phyloP scores from a whole-genome alignment of 2,797 vertebrate genomes.

The Dallia pectoralis region DNA sequence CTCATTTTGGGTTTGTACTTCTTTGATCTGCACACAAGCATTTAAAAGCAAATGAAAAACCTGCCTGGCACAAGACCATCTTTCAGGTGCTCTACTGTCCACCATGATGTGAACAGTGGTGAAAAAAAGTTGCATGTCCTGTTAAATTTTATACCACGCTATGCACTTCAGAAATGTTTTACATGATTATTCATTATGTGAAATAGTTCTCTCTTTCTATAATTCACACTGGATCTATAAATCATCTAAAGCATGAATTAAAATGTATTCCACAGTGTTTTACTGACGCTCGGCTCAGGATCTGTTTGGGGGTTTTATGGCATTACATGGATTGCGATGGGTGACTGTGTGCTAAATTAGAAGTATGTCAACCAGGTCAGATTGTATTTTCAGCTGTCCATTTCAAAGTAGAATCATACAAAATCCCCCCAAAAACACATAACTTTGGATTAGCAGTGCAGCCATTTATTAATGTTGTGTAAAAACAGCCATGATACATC shows the following conservation, averaged over 20 bases:
- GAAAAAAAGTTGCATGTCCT: conserved; percentile 42
- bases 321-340: not conserved
- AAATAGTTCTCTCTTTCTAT: not conserved
- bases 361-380: not conserved
- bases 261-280: not conserved
- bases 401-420: not conserved
- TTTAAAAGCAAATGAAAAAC: conserved; percentile 12
- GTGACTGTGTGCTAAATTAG: not conserved
- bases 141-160: conserved; percentile 20
- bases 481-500: not conserved
- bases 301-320: not conserved
- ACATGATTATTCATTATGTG: conserved; percentile 14
- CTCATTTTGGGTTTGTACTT: not conserved
- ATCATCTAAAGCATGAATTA: not conserved
- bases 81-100: not conserved
- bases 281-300: not conserved
- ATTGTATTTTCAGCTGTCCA: not conserved
- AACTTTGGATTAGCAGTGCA: not conserved
- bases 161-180: conserved; percentile 11
- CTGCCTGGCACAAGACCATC: not conserved
- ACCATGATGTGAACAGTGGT: not conserved
- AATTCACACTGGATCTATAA: not conserved
- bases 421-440: not conserved
- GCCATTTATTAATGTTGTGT: not conserved
- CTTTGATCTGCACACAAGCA: not conserved